Evolutionary conservation across 2,113 vertebrate species (phyloP), one percentile per base, ranked within the genome.

Genomic region (Apodemus sylvaticus): DNA sequence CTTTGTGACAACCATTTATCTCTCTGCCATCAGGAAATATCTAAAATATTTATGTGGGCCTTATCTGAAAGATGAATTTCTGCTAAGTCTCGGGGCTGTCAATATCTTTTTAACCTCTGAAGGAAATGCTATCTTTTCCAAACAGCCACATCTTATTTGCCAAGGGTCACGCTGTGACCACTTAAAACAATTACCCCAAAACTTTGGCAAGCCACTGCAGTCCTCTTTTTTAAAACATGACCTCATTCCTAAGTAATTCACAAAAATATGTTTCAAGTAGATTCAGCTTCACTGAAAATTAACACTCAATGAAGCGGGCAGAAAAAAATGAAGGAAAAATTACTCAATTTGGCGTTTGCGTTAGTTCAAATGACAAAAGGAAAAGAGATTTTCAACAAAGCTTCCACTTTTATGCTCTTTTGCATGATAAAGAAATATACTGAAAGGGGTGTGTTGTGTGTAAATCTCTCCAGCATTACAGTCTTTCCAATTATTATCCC

Each of bases 1-100:
- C 97, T 98, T 98, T 97, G 95, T 98, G 97, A 98, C 93, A 98
- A 95, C 95, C 96, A 98, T 98, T 98, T 98, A 97, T 97, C 97
- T 94, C 93, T 62, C 76, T n/a, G 31, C 97, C 97, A 98, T 98
- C 93, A 95, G 93, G 71, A 96, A 97, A 94, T 97, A 98, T 91
- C 95, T 98, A 97, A 98, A 98, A 97, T 90, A 97, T 98, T 98
- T 97, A 98, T 26, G 64, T 92, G 97, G 73, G 53, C 4, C 86
- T 98, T 98, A 98, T 96, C 96, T 98, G 95, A 96, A 96, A 97
- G 96, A 97, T 53, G 88, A 97, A 78, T 96, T 36, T 89, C 90
- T 97, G 64, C 74, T 95, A 70, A 97, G 97, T 97, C 82, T 91
- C 11, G 66, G 73, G 74, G 1, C 73, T 96, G 96, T 97, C 96